Percentiles rank a stretch among this genome's conserved stretches.
Conservation (phyloP, 2,888 invertebrate genomes). For the Pollenia labialis region DNA sequence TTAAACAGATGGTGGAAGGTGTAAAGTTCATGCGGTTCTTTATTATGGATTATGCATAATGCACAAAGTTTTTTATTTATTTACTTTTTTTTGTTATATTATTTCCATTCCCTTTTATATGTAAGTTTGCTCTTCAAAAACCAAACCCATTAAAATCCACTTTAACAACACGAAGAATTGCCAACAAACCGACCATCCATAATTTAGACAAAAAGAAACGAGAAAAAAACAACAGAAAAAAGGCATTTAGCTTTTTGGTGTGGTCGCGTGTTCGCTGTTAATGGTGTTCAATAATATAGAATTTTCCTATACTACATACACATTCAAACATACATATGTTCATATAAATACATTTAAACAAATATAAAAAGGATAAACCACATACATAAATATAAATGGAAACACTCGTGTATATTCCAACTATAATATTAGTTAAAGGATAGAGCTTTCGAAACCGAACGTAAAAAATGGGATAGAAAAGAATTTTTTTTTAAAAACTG, state of each 20-base stretch:
- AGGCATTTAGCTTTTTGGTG: conserved; percentile 71
- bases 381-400: conserved; percentile 46
- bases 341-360: conserved; percentile 21
- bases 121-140: conserved; percentile 36
- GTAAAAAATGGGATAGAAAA: too few species aligned
- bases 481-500: too few species aligned
- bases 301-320: conserved; percentile 48
- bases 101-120: conserved; percentile 35
- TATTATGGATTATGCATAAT: conserved; percentile 72
- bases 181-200: conserved; percentile 65
- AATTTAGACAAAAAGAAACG: conserved; percentile 57
- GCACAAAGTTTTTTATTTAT: conserved; percentile 52
- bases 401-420: conserved; percentile 4
- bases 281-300: conserved; percentile 71
- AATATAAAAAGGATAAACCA: conserved; percentile 55
- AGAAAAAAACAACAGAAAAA: conserved; percentile 41
- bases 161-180: conserved; percentile 56
- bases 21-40: conserved; percentile 81
- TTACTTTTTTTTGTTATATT: conserved; percentile 6
- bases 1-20: conserved; percentile 80
- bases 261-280: conserved; percentile 72
- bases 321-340: conserved; percentile 25
- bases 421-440: conserved; percentile 46
- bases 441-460: conserved; percentile 40
- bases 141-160: conserved; percentile 69